These are phyloP conservation scores for Charadrius vociferus DNA, from an alignment of 2,113 vertebrate species.

Conservation along the genomic window DNA sequence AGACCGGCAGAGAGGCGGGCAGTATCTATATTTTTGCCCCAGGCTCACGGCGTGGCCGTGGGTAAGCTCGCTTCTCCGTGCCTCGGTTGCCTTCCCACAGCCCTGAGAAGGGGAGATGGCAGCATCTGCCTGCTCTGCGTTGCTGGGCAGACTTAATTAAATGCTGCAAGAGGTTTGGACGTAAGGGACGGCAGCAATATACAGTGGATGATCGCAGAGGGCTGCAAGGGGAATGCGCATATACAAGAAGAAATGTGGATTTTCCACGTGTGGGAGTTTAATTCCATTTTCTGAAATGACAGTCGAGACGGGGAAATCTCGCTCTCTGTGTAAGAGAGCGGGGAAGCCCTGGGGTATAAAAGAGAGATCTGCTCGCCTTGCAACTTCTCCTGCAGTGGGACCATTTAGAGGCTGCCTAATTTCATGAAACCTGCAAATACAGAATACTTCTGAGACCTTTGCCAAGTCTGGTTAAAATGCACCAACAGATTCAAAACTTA, in stretches of 20 bases:
- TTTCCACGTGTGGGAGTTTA: conserved; percentile 14
- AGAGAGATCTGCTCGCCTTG: conserved; percentile 16
- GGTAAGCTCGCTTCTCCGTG: background rate
- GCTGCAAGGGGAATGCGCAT: background rate
- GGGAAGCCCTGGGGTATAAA: conserved; percentile 2
- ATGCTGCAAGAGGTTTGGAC: conserved; percentile 13
- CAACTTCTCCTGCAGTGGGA: conserved; percentile 4
- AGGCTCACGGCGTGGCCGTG: background rate
- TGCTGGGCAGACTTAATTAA: conserved; percentile 53
- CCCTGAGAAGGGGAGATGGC: background rate
- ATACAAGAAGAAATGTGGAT: background rate
- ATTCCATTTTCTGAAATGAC: conserved; percentile 28
- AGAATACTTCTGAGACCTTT: background rate
- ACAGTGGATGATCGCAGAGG: background rate
- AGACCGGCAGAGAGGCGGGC: background rate
- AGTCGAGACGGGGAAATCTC: background rate
- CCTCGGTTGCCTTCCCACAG: background rate
- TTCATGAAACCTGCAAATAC: background rate
- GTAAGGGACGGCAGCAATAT: background rate
- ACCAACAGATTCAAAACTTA: background rate
- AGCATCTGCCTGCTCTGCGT: background rate
- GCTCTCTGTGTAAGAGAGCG: background rate
- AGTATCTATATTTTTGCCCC: background rate
- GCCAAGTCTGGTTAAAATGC: background rate
- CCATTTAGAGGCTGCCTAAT: background rate